Evolutionary conservation across 2,797 vertebrate genomes (phyloP), one percentile per base, ranked within the genome.

Genomic region (Malurus splendens): DNA sequence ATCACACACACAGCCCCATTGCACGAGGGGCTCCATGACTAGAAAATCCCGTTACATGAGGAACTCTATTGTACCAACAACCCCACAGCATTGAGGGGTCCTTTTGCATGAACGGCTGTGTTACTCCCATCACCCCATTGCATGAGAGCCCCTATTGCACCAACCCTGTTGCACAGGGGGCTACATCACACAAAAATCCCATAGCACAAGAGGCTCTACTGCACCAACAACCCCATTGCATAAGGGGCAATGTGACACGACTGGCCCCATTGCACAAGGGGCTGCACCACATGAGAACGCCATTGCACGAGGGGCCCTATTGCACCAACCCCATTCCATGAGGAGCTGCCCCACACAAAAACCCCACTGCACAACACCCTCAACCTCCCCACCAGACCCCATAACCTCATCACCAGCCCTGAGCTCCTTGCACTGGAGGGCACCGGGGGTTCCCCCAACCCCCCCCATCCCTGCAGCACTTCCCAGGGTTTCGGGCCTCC

Each of bases 131-230:
- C 36, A 36, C 36, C 36, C 36, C 36, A 36, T 36, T 36, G 36
- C 36, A 36, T 36, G 36, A 36, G 36, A 36, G 36, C 36, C 36
- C 36, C 36, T 39, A 39, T 39, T 5, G 7, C 45, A 7, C 17
- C 6, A 12, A 28, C 23, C 57, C 17, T 25, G 2, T 18, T 12
- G 14, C 64, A 39, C 28, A 7, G 14, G 33, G 27, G 54, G 33
- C 22, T 39, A 10, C 6, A 4, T 3, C 48, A 7, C 65, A n/a
- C 12, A 1, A 18, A 10, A 5, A 3, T 12, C 44, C 33, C 8
- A 1, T 5, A 6, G 28, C 36, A 32, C 5, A 5, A 7, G 14
- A 36, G 44, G 33, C 27, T 11, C 25, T 12, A 30, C 8, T 11
- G 17, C 28, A 4, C 10, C 12, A 9, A 9, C 2, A 6, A 19